These are phyloP conservation scores for Chionoecetes opilio DNA, from an alignment of 1,140 invertebrate genomes.

Conservation along the genomic window DNA sequence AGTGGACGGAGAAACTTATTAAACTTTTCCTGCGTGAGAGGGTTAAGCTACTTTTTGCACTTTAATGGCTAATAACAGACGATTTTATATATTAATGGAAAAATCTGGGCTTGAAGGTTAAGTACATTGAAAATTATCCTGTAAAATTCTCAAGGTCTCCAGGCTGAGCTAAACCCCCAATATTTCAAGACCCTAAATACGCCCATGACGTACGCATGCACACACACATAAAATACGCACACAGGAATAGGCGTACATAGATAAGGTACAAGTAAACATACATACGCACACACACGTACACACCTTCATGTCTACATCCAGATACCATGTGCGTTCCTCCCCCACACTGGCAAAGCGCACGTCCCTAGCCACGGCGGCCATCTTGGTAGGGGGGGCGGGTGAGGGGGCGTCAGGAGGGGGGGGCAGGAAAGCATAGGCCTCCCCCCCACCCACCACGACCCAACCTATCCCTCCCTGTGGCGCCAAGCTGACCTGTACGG, in stretches of 20 bases:
- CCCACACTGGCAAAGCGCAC: slow-evolving; percentile 60
- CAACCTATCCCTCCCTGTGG: slow-evolving; percentile 55
- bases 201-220: not conserved
- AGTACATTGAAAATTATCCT: no score
- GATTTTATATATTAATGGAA: no score
- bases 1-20: no score
- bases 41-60: no score
- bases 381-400: not conserved
- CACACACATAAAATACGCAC: not conserved
- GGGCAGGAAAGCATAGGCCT: slow-evolving; percentile 49
- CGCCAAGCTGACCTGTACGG: slow-evolving; percentile 42
- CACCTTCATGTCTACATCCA: not conserved
- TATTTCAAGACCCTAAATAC: no score
- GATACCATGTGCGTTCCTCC: slow-evolving; percentile 67
- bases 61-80: no score
- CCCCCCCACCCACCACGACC: slow-evolving; percentile 36
- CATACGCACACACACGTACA: slow-evolving; percentile 7
- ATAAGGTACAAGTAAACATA: not conserved
- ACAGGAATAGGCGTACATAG: not conserved
- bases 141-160: no score
- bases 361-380: slow-evolving; percentile 41
- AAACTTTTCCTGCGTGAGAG: no score
- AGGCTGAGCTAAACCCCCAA: no score
- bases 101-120: no score
- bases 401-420: not conserved